Conservation (phyloP, 1,140 invertebrate species). For the Oedothorax gibbosus region DNA sequence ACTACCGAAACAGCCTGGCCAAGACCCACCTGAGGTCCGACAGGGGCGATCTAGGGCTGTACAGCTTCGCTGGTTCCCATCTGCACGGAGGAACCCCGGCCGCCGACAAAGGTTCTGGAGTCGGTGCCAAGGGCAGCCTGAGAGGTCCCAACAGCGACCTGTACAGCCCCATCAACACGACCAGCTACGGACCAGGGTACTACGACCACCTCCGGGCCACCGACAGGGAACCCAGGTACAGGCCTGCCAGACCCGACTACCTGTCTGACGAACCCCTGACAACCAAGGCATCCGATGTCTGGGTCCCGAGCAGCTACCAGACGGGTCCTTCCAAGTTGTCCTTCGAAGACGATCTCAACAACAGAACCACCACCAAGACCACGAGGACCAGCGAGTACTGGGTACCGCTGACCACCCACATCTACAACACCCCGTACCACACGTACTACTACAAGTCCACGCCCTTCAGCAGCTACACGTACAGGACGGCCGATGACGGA, state of each 20-base stretch:
- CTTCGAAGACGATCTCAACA: neutral
- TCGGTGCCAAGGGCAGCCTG: too few species aligned
- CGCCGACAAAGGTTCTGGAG: neutral
- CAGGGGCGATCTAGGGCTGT: slow-evolving; percentile 41
- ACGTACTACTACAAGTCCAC: slow-evolving; percentile 40
- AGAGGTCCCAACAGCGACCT: neutral
- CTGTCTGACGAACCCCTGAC: slow-evolving; percentile 4
- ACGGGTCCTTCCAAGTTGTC: slow-evolving; percentile 12
- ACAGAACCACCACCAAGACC: slow-evolving; percentile 4
- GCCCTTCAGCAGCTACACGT: slow-evolving; percentile 45
- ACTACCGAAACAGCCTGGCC: slow-evolving; percentile 40
- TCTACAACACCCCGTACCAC: slow-evolving; percentile 45
- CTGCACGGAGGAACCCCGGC: slow-evolving; percentile 39
- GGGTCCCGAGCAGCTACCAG: neutral
- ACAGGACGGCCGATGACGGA: slow-evolving; percentile 39
- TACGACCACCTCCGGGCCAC: slow-evolving; percentile 43
- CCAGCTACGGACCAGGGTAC: slow-evolving; percentile 21
- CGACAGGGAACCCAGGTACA: neutral
- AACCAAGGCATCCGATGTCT: neutral
- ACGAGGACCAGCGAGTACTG: slow-evolving; percentile 28
- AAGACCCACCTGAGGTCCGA: slow-evolving; percentile 46
- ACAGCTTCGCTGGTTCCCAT: slow-evolving; percentile 41
- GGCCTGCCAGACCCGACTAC: neutral
- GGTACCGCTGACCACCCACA: slow-evolving; percentile 49
- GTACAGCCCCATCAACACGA: slow-evolving; percentile 21